Conservation (phyloP, 2,888 invertebrate species). For the Cantharis rustica region DNA sequence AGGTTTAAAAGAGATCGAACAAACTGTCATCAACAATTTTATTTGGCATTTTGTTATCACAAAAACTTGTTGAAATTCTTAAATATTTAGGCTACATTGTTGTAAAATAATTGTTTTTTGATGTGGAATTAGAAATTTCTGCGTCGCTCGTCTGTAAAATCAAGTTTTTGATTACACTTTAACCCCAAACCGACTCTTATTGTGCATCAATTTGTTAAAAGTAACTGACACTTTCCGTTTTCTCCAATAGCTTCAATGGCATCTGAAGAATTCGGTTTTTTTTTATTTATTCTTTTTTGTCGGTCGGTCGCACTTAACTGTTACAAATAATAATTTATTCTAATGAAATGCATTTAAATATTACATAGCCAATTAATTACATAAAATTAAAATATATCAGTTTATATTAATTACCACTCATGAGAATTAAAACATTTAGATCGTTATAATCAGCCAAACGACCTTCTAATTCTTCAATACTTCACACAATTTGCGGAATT, state of each 20-base stretch:
- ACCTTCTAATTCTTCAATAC: not conserved
- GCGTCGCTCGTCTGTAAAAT: not conserved
- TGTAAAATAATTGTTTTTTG: not conserved
- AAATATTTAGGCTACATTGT: not conserved
- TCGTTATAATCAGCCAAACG: not conserved
- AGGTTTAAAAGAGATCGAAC: not conserved
- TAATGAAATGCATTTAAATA: not conserved
- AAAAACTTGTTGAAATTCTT: not conserved
- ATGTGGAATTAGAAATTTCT: not conserved
- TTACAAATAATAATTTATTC: not conserved
- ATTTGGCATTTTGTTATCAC: not conserved
- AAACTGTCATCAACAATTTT: not conserved
- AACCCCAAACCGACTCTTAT: not conserved
- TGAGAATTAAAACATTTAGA: not conserved
- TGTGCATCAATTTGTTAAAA: not conserved
- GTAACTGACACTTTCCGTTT: not conserved
- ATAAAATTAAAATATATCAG: not conserved
- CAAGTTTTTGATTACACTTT: not conserved
- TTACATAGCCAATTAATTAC: not conserved
- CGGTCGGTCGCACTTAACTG: no score
- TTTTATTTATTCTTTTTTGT: not conserved
- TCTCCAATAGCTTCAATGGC: not conserved
- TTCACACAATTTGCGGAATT: not conserved
- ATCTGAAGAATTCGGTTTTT: not conserved
- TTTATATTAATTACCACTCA: not conserved